Evolutionary conservation across 2,113 vertebrate species (phyloP).

Genomic region (Sebastes schlegelii): DNA sequence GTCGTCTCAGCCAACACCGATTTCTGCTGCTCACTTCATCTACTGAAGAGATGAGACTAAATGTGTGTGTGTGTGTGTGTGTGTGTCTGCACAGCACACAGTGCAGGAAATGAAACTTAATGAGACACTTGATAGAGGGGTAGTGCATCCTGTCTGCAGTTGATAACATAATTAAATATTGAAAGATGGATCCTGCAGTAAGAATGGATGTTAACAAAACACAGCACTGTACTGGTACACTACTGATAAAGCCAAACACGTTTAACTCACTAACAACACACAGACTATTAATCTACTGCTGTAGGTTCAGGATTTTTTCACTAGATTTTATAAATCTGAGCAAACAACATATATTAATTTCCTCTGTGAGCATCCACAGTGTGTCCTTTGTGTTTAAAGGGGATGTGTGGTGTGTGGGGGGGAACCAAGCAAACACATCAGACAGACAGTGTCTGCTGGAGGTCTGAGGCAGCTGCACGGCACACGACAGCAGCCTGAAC

Average conservation of each 20-base stretch:
- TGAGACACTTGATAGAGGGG: constrained; percentile 49
- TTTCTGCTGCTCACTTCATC: constrained; percentile 1
- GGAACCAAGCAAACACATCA: constrained; percentile 33
- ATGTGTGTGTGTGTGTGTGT: constrained; percentile 8
- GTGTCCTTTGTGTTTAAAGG: background rate
- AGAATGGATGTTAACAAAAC: constrained; percentile 16
- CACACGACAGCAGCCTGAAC: constrained; percentile 30
- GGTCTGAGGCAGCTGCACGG: constrained; percentile 30
- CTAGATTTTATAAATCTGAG: background rate
- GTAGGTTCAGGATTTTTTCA: background rate
- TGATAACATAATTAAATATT: constrained; percentile 59
- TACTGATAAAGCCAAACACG: background rate
- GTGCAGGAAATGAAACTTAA: constrained; percentile 62
- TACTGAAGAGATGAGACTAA: constrained; percentile 44
- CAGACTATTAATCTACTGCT: too few species aligned
- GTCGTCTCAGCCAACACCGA: background rate
- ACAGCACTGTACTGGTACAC: background rate
- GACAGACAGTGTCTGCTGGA: constrained; percentile 36
- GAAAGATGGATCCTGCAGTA: constrained; percentile 3
- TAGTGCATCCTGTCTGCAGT: constrained; percentile 45
- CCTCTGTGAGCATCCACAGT: background rate
- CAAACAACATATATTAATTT: background rate
- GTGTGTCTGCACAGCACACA: constrained; percentile 3
- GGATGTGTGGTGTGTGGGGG: background rate
- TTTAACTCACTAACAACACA: too few species aligned